Percentiles rank a stretch among this genome's conserved stretches.
Evolutionary conservation across 53 echinoderm and acorn worm species (phyloP).

Genomic region (Zoroaster sp.): DNA sequence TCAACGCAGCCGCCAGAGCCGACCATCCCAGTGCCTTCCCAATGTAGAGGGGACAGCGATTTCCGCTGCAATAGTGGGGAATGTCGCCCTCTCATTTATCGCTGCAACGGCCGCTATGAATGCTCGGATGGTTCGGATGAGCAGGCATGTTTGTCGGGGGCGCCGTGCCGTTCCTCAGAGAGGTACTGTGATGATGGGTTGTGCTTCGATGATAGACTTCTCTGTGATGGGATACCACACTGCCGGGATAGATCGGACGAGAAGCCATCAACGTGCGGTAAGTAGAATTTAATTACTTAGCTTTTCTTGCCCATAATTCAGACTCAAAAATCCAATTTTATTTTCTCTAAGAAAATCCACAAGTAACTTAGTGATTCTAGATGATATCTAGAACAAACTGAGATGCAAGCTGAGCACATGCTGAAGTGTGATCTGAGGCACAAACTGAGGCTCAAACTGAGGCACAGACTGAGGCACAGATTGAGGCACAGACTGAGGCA

Average conservation of each 20-base stretch:
- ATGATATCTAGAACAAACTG: neutral
- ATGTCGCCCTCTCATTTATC: conserved; percentile 10
- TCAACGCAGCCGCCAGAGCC: neutral
- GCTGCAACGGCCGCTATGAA: conserved; percentile 57
- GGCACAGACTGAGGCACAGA: neutral
- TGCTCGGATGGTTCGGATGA: conserved; percentile 62
- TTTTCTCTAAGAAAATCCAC: neutral
- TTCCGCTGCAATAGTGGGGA: conserved; percentile 44
- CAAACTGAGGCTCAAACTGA: neutral
- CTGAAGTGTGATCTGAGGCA: neutral
- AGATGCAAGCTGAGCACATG: neutral
- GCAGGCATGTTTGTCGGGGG: conserved; percentile 18
- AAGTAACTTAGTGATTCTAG: too few species aligned
- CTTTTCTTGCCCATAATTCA: neutral
- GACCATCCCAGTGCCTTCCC: neutral
- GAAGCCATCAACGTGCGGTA: conserved; percentile 35
- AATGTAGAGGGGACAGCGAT: conserved; percentile 27
- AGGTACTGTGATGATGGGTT: conserved; percentile 16
- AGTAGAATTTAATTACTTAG: neutral
- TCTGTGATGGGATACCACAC: conserved; percentile 40
- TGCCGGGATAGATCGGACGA: conserved; percentile 35
- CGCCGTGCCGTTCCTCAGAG: neutral
- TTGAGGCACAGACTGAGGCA: too few species aligned
- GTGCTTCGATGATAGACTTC: neutral
- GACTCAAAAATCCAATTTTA: neutral